Percentiles rank a stretch among this genome's conserved stretches.
phyloP scores from a whole-genome alignment of 2,888 invertebrate species.

The Drosophila heteroneura region DNA sequence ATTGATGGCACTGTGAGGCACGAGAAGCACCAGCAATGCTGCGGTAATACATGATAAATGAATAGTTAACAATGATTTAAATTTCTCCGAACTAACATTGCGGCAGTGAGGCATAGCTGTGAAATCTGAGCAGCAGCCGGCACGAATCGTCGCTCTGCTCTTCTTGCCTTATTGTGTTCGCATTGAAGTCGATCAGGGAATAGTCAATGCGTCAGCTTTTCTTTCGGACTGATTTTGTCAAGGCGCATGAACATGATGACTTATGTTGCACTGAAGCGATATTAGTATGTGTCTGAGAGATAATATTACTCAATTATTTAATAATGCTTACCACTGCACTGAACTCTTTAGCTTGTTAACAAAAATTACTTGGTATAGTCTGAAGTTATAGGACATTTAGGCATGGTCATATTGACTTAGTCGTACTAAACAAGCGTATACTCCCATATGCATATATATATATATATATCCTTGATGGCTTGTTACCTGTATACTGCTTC shows the following conservation, averaged over 20 bases:
- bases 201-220: conserved; percentile 14
- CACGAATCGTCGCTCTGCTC: conserved; percentile 16
- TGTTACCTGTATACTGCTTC: not conserved
- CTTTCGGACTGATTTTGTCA: conserved; percentile 36
- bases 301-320: not conserved
- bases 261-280: not conserved
- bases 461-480: not conserved
- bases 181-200: not conserved
- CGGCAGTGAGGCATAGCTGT: not conserved
- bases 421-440: too few species aligned
- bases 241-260: conserved; percentile 29
- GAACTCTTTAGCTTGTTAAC: not conserved
- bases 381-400: too few species aligned
- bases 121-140: conserved; percentile 24
- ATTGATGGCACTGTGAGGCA: conserved; percentile 15
- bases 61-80: conserved; percentile 69
- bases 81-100: conserved; percentile 57
- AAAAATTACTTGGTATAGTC: not conserved
- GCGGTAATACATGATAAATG: conserved; percentile 54
- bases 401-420: too few species aligned
- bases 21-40: conserved; percentile 16
- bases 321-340: not conserved
- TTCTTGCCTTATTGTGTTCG: conserved; percentile 10
- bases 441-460: too few species aligned
- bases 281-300: not conserved